Evolutionary conservation across 2,113 vertebrate genomes (phyloP).

Genomic region (Hydrolagus affinis): DNA sequence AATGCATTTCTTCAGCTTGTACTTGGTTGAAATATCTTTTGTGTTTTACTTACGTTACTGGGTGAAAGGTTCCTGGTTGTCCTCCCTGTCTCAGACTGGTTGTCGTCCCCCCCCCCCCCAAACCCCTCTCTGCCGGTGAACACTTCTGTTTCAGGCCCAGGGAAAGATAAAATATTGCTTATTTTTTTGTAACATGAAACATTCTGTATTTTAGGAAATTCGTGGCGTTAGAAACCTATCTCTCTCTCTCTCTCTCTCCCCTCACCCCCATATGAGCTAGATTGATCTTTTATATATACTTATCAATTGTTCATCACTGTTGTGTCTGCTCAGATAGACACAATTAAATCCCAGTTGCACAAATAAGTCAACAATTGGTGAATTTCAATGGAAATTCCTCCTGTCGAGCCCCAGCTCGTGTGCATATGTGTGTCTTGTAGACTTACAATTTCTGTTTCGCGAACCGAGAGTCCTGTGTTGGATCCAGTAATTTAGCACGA

Average conservation of each 20-base stretch:
- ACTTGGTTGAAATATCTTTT: neutral
- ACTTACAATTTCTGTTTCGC: neutral
- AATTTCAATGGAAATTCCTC: neutral
- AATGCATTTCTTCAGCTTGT: neutral
- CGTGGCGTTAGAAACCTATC: neutral
- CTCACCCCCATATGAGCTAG: neutral
- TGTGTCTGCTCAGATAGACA: neutral
- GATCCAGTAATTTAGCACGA: too few species aligned
- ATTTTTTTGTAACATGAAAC: too few species aligned
- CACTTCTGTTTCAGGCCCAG: neutral
- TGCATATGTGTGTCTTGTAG: neutral
- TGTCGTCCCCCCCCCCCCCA: too few species aligned
- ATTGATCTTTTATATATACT: neutral
- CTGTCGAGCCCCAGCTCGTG: neutral
- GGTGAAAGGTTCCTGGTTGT: slow-evolving; percentile 5
- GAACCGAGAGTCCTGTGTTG: neutral
- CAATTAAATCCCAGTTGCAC: slow-evolving; percentile 1
- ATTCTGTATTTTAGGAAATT: neutral
- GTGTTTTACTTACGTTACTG: neutral
- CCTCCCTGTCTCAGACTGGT: too few species aligned
- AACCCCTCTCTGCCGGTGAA: too few species aligned
- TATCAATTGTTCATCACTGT: neutral
- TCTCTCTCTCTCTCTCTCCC: neutral
- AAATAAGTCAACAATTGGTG: slow-evolving; percentile 7
- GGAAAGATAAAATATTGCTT: neutral